A percentile compares a stretch with the other conserved stretches of the same genome.
These are phyloP conservation scores for Drosophila nr. medialis DNA, from an alignment of 2,888 invertebrate genomes.

Conservation along the genomic window DNA sequence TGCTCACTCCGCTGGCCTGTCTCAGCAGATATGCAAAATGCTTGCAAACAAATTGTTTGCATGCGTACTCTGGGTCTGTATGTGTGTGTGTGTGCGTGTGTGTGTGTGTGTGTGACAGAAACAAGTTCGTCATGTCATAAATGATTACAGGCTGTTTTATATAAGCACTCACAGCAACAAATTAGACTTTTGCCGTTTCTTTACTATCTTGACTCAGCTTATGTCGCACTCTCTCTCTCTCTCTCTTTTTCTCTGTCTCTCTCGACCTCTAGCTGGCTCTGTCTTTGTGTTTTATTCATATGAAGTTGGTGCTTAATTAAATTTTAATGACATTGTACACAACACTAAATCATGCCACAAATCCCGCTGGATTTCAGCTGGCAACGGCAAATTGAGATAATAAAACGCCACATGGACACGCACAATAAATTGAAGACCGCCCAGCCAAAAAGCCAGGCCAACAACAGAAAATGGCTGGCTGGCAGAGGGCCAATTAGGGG, in stretches of 20 bases:
- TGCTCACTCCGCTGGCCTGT: conserved; percentile 20
- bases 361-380: conserved; percentile 65
- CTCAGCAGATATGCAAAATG: conserved; percentile 45
- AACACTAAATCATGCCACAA: conserved; percentile 75
- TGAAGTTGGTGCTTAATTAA: conserved; percentile 72
- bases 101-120: conserved; percentile 23
- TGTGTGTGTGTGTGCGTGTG: conserved; percentile 4
- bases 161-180: conserved; percentile 55
- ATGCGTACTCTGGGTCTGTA: conserved; percentile 15
- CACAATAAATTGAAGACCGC: conserved; percentile 44
- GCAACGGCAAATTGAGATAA: conserved; percentile 66
- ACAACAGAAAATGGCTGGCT: neutral
- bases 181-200: conserved; percentile 51
- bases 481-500: neutral
- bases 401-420: conserved; percentile 62
- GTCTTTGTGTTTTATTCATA: conserved; percentile 24
- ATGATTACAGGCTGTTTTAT: conserved; percentile 65
- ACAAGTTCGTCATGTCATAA: conserved; percentile 70
- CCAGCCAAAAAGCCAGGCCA: conserved; percentile 28
- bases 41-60: conserved; percentile 43
- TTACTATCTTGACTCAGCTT: conserved; percentile 30
- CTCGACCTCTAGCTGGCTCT: neutral
- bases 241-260: neutral
- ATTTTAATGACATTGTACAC: conserved; percentile 70
- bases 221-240: neutral